A percentile compares a stretch with the other conserved stretches of the same genome.
These are phyloP conservation scores for Torymus auratus DNA, from an alignment of 2,888 invertebrate genomes.

Conservation along the genomic window DNA sequence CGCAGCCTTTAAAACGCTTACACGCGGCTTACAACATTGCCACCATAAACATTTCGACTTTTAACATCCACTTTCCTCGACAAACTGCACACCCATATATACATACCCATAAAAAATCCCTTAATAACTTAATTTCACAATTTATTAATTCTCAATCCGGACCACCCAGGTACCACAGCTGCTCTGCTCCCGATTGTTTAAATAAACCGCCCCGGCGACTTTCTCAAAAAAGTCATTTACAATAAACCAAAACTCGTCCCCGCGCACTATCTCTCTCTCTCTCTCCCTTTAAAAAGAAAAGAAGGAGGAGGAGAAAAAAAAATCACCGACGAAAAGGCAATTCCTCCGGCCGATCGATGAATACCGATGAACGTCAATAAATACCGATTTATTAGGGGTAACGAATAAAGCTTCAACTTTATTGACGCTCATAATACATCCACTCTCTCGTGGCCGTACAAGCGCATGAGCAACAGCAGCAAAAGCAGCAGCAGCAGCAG, in stretches of 20 bases:
- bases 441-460: background rate
- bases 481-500: background rate
- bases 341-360: background rate
- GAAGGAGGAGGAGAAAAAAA: too few species aligned
- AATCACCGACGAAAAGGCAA: conserved; percentile 2
- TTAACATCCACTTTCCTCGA: too few species aligned
- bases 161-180: background rate
- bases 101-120: background rate
- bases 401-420: conserved; percentile 32
- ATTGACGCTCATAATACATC: conserved; percentile 22
- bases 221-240: too few species aligned
- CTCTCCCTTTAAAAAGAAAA: too few species aligned
- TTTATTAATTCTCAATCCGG: background rate
- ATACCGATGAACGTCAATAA: conserved; percentile 25
- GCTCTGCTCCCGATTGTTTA: background rate
- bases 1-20: too few species aligned
- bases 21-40: too few species aligned
- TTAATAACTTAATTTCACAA: background rate
- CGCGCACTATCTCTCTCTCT: too few species aligned
- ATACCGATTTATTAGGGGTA: conserved; percentile 45
- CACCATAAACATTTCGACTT: too few species aligned
- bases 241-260: too few species aligned
- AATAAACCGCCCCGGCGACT: too few species aligned
- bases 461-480: background rate
- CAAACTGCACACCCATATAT: too few species aligned